Evolutionary conservation across 2,888 invertebrate genomes (phyloP).

Genomic region (Aphidoletes aphidimyza): DNA sequence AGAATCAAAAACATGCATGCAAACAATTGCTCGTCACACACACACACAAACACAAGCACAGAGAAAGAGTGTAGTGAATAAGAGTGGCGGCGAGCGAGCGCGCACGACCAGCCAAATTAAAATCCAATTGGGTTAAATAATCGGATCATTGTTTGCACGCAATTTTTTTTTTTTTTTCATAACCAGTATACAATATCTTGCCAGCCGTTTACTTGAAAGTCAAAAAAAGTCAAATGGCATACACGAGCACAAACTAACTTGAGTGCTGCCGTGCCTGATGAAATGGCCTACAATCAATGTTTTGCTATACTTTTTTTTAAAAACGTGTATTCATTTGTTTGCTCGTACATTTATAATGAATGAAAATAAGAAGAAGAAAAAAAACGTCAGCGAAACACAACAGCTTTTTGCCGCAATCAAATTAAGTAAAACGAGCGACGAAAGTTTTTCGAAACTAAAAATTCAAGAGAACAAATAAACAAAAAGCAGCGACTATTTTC

Average conservation of each 20-base stretch:
- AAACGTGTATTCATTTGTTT: not conserved
- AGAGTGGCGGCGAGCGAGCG: not conserved
- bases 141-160: slow-evolving; percentile 49
- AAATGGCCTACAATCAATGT: not conserved
- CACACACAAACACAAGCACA: too few relatives aligned
- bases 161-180: not conserved
- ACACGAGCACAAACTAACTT: not conserved
- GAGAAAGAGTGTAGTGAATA: too few relatives aligned
- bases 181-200: not conserved
- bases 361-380: not conserved
- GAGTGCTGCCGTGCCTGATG: not conserved
- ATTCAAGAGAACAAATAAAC: not conserved
- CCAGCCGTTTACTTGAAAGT: slow-evolving; percentile 11
- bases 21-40: too few relatives aligned
- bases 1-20: slow-evolving; percentile 23
- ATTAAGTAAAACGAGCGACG: not conserved
- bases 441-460: not conserved
- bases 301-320: not conserved
- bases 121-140: slow-evolving; percentile 51
- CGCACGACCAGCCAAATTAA: slow-evolving; percentile 32
- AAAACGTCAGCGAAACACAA: too few relatives aligned
- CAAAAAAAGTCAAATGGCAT: not conserved
- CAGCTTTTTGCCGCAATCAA: too few relatives aligned
- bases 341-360: slow-evolving; percentile 3
- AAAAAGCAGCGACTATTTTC: not conserved